phyloP scores from a whole-genome alignment of 1,140 invertebrate genomes.

The Aphis gossypii region DNA sequence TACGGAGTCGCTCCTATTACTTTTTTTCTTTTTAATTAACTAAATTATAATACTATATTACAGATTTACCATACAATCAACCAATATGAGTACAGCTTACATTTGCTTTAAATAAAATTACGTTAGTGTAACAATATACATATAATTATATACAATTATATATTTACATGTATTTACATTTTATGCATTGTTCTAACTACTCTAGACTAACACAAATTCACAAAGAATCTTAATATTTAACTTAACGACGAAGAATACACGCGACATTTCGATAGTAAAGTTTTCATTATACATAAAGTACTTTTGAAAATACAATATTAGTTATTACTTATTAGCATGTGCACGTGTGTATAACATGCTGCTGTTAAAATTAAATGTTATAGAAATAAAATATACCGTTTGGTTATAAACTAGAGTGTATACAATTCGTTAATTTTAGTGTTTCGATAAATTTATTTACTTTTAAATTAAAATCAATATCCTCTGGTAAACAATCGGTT shows the following conservation, averaged over 20 bases:
- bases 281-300: background rate
- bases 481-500: background rate
- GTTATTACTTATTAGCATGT: background rate
- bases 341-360: background rate
- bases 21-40: background rate
- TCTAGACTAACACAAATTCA: background rate
- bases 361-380: background rate
- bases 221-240: background rate
- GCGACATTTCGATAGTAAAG: background rate
- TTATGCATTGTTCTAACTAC: background rate
- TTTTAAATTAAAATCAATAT: background rate
- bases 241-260: background rate
- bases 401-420: background rate
- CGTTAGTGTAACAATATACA: no score
- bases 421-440: background rate
- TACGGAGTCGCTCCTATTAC: background rate
- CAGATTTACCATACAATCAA: background rate
- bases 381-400: background rate
- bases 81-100: background rate
- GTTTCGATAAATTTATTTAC: background rate
- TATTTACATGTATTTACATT: background rate
- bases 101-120: no score
- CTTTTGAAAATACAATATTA: background rate
- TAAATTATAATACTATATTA: background rate
- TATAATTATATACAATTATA: no score